Percentiles rank a stretch among this genome's conserved stretches.
Evolutionary conservation across 2,113 vertebrate genomes (phyloP).

Genomic region (Saccopteryx leptura): DNA sequence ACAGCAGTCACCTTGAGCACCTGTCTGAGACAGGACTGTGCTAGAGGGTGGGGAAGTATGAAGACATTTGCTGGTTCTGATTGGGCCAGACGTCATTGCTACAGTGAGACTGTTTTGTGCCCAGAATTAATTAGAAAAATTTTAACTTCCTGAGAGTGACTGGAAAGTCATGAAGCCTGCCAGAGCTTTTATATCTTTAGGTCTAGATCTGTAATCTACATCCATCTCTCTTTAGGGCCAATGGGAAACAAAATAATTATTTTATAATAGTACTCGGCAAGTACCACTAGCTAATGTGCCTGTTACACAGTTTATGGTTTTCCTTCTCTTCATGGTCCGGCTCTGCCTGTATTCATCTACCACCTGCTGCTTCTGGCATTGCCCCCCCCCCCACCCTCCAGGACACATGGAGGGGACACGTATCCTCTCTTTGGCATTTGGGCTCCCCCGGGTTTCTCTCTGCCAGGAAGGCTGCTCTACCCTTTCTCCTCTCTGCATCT

Average conservation of each 20-base stretch:
- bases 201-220: slow-evolving; percentile 18
- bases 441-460: background rate
- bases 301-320: background rate
- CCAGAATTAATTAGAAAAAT: slow-evolving; percentile 71
- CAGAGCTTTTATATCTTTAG: slow-evolving; percentile 42
- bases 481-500: background rate
- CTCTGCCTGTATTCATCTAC: background rate
- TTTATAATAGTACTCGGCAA: slow-evolving; percentile 14
- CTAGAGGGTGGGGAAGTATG: background rate
- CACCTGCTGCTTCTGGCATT: background rate
- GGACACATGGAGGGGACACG: background rate
- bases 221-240: background rate
- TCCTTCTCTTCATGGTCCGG: background rate
- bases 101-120: slow-evolving; percentile 60
- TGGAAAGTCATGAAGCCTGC: background rate
- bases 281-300: background rate
- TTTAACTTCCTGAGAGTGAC: slow-evolving; percentile 72
- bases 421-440: background rate
- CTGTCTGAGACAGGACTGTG: background rate
- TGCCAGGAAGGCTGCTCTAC: background rate
- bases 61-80: slow-evolving; percentile 58
- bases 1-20: background rate
- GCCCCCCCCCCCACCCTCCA: background rate
- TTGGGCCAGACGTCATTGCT: slow-evolving; percentile 45
- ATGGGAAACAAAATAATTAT: background rate